These are phyloP conservation scores for Muricea muricata DNA, from an alignment of 92 coral and sea anemone species.

Conservation along the genomic window DNA sequence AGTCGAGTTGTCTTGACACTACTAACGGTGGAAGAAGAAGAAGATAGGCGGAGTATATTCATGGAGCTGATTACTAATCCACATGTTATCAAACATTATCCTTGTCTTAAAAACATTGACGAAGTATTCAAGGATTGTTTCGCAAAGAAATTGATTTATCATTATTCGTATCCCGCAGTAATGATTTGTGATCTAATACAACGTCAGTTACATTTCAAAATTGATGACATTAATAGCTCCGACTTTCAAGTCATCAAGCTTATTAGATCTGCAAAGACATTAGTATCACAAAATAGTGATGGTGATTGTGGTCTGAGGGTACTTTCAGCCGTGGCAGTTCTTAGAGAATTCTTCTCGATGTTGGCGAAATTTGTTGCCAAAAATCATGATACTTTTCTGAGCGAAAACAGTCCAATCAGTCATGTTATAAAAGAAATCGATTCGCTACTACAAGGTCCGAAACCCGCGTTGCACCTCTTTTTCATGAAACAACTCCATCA, in stretches of 20 bases:
- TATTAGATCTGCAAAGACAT: conserved; percentile 64
- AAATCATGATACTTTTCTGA: conserved; percentile 30
- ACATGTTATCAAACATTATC: conserved; percentile 65
- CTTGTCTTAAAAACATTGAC: conserved; percentile 61
- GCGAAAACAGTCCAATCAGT: conserved; percentile 46
- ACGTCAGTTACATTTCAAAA: conserved; percentile 61
- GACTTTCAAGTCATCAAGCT: conserved; percentile 59
- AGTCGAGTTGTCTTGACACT: conserved; percentile 81
- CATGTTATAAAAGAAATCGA: conserved; percentile 66
- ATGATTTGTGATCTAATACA: conserved; percentile 91
- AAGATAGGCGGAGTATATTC: conserved; percentile 65
- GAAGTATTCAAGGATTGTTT: conserved; percentile 34
- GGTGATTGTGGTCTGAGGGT: conserved; percentile 48
- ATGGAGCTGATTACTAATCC: conserved; percentile 69
- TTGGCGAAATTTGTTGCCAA: conserved; percentile 64
- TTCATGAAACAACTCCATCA: conserved; percentile 82
- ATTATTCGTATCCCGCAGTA: conserved; percentile 78
- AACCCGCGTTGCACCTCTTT: conserved; percentile 47
- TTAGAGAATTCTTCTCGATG: conserved; percentile 72
- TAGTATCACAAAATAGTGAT: conserved; percentile 52
- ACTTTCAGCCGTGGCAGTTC: conserved; percentile 80
- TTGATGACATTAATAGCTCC: conserved; percentile 63
- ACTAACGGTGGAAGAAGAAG: conserved; percentile 71
- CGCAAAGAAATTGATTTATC: conserved; percentile 22
- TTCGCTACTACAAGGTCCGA: conserved; percentile 49